These are phyloP conservation scores for Heteromurus nitidus DNA, from an alignment of 2,888 invertebrate species.

Conservation along the genomic window DNA sequence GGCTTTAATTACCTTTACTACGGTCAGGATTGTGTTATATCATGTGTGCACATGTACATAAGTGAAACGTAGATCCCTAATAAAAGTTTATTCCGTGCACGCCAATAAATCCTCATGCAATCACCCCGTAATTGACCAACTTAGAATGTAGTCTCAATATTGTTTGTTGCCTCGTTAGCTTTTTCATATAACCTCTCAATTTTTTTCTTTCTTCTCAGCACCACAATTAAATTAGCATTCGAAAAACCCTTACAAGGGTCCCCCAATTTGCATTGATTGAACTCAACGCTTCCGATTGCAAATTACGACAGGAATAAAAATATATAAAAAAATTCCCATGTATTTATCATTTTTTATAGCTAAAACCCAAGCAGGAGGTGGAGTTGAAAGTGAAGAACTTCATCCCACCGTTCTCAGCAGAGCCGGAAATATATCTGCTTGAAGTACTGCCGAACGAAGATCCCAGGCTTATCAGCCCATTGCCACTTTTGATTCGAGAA, in stretches of 20 bases:
- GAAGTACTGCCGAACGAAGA: constrained; percentile 74
- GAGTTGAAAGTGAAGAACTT: constrained; percentile 78
- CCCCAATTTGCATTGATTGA: too few relatives aligned
- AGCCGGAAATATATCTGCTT: constrained; percentile 75
- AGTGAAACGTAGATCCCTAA: constrained; percentile 46
- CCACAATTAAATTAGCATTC: constrained; percentile 6
- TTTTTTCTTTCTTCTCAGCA: too few relatives aligned
- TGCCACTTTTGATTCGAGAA: constrained; percentile 72
- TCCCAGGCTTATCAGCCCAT: constrained; percentile 72
- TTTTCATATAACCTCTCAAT: too few relatives aligned
- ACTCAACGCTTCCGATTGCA: too few relatives aligned
- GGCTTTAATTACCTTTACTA: not conserved
- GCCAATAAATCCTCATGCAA: constrained; percentile 24
- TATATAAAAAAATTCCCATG: too few relatives aligned
- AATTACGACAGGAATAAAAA: too few relatives aligned
- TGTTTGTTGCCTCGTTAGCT: too few relatives aligned
- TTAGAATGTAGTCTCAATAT: not conserved
- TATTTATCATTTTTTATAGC: too few relatives aligned
- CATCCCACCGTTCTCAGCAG: constrained; percentile 76
- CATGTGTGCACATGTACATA: too few relatives aligned
- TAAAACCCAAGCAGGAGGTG: constrained; percentile 77
- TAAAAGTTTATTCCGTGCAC: constrained; percentile 48
- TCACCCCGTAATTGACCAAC: not conserved
- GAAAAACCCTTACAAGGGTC: too few relatives aligned
- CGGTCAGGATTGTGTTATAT: too few relatives aligned